Base-by-base conservation (phyloP, 2,888 invertebrate species). In the Troides helena region DNA sequence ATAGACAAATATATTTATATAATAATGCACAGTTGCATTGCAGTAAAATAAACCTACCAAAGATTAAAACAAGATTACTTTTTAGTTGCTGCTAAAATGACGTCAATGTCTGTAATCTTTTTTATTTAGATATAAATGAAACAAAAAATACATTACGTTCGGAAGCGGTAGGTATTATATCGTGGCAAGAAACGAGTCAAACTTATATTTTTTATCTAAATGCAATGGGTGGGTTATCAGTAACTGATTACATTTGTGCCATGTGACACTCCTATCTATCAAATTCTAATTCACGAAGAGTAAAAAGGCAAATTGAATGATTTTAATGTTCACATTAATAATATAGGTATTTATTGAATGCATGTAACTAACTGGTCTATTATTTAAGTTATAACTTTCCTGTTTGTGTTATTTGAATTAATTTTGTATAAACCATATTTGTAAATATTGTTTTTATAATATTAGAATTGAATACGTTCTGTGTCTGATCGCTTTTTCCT, bases 181-280 rank as follows among this genome's bases (percentile, higher is more conserved):
- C 57, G 70, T 43, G 53, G 74, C 65, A 71, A 50, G 78, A 79
- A 80, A 84, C 84, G 85, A 89, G 84, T 85, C 85, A 85, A 81
- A 85, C 84, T 89, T 88, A 86, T 84, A 87, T 80, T 79, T 86
- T 83, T 89, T 91, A 91, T 91, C 90, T 85, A 84, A 86, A 86
- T 87, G 86, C 86, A 89, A 81, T 85, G 86, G 61, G 85, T 85
- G 85, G 88, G 90, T 91, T 92, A 92, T 92, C 92, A 78, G 78
- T 78, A 81, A 80, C 79, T 86, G 90, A 91, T 91, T 90, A 82
- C 85, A 73, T 84, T 87, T 86, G 89, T 89, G 90, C 87, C 89
- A 88, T 89, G 90, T 88, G 90, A 88, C 89, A 89, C 89, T 85
- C 85, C 84, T 90, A 88, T 90, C 89, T 78, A 81, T 84, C 79